Conservation (phyloP, 2,797 vertebrate genomes). For the Sebastes minor region DNA sequence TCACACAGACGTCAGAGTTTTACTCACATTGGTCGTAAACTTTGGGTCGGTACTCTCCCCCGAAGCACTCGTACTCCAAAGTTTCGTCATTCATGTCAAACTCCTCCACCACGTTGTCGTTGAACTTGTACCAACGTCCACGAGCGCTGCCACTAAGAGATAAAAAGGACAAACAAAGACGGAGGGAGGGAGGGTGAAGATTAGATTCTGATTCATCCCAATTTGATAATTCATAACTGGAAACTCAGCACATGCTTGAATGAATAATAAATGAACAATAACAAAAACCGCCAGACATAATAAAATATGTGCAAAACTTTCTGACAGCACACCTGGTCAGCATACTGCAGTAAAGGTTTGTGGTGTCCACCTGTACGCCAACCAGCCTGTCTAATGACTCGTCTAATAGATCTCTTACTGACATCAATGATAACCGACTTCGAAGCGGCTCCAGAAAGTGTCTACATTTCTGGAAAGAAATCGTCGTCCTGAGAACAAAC, state of each 20-base stretch:
- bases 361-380: neutral
- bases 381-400: neutral
- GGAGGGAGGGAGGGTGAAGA: neutral
- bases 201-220: neutral
- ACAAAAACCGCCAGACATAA: neutral
- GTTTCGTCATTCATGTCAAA: slow-evolving; percentile 97
- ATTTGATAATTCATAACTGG: neutral
- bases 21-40: slow-evolving; percentile 97
- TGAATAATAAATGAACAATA: neutral
- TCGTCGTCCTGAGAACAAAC: slow-evolving; percentile 12
- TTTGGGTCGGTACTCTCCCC: slow-evolving; percentile 97
- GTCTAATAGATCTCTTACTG: neutral
- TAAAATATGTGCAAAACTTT: neutral
- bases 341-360: neutral
- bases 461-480: neutral
- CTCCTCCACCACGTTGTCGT: slow-evolving; percentile 97
- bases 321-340: neutral
- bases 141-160: slow-evolving; percentile 86
- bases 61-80: slow-evolving; percentile 98
- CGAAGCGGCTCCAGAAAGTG: neutral
- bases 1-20: neutral
- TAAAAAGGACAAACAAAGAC: neutral
- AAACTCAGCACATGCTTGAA: neutral
- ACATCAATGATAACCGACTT: neutral
- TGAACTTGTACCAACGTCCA: slow-evolving; percentile 98